Conservation (phyloP, 92 coral and sea anemone species). For the Parazoanthus darwini region DNA sequence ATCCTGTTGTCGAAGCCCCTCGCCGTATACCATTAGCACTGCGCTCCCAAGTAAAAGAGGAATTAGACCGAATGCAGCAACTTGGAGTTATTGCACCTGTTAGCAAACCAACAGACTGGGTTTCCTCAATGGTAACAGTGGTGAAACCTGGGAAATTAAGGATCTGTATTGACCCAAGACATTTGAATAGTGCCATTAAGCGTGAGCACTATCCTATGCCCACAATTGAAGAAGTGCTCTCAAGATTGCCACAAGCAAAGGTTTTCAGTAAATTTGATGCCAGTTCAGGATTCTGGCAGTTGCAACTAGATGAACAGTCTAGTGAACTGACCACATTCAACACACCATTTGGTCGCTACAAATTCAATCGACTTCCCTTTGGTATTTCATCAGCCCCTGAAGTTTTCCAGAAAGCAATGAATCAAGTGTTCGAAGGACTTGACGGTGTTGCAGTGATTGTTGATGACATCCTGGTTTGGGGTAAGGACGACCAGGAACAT, state of each 20-base stretch:
- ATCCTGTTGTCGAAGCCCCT: constrained; percentile 11
- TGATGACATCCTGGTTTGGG: too few species aligned
- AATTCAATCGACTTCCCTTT: too few species aligned
- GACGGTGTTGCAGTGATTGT: too few species aligned
- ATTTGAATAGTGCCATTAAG: constrained; percentile 18
- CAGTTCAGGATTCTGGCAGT: too few species aligned
- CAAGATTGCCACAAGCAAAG: too few species aligned
- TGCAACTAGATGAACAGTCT: too few species aligned
- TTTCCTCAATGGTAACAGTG: constrained; percentile 11
- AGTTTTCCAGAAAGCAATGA: too few species aligned
- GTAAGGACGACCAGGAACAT: too few species aligned
- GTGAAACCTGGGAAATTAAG: constrained; percentile 38
- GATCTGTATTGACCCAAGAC: constrained; percentile 1
- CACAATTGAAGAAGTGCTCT: constrained; percentile 1
- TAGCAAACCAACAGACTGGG: constrained; percentile 16
- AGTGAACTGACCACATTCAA: not conserved
- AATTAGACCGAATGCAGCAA: constrained; percentile 29
- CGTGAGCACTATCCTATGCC: not conserved
- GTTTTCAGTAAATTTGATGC: constrained; percentile 1
- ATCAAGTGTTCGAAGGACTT: too few species aligned
- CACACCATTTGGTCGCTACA: not conserved
- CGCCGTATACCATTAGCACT: constrained; percentile 1
- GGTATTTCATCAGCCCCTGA: too few species aligned
- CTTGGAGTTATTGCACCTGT: not conserved
- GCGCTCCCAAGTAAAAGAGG: constrained; percentile 12